Evolutionary conservation across 2,888 invertebrate genomes (phyloP), one percentile per base, ranked within the genome.

Genomic region (Dryomyza anilis): DNA sequence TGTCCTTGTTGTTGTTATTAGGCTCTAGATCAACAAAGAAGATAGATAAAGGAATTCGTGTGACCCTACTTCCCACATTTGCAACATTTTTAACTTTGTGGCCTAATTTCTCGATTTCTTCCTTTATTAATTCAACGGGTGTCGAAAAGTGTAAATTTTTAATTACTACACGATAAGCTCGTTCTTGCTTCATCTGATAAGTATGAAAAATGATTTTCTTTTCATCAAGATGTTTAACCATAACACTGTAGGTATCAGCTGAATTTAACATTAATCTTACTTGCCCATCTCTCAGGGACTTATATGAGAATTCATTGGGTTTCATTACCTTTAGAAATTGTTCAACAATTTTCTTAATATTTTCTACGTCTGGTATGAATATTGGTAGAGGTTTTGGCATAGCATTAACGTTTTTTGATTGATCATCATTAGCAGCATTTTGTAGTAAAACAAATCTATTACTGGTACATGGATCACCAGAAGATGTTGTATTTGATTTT

Each of bases 1-100:
- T 39, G 50, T 59, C 64, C n/a, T 53, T 45, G 12, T 59, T 64
- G 27, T 59, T 59, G 25, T 50, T 50, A 52, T 27, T 12, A 52
- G 27, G 25, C 12, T n/a, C n/a, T n/a, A n/a, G n/a, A n/a, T n/a
- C n/a, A n/a, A n/a, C n/a, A n/a, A n/a, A n/a, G n/a, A n/a, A n/a
- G n/a, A n/a, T n/a, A 29, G 25, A 52, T 52, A 36, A 14, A 14
- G 36, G 36, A 36, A 8, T 45, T 52, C 27, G 23, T 27, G 27
- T 12, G 27, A 52, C 50, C 27, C 23, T 27, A 14, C 23, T 52
- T 2, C 5, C n/a, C n/a, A n/a, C n/a, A n/a, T n/a, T n/a, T n/a
- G n/a, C n/a, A n/a, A n/a, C n/a, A n/a, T n/a, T n/a, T n/a, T n/a
- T n/a, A n/a, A n/a, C n/a, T n/a, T n/a, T n/a, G n/a, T n/a, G n/a